Base-by-base conservation (phyloP, 2,797 vertebrate genomes). In the Sciaenops ocellatus region DNA sequence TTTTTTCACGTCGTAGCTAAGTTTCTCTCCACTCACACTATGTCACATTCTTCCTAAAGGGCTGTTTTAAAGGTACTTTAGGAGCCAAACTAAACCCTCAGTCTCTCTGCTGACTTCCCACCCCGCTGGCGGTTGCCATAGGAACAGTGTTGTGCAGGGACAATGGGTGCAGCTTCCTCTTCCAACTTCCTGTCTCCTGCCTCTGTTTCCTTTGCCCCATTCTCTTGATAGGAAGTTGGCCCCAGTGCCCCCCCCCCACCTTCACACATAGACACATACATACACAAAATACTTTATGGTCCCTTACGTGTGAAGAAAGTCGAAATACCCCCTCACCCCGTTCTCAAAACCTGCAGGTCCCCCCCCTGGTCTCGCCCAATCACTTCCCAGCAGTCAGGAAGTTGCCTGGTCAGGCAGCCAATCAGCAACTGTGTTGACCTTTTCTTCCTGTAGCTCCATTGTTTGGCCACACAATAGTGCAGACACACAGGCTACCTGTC, bases 121-220 rank as follows among this genome's bases (percentile, higher is more conserved):
- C 84, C 80, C 86, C 12, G 26, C 87, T 88, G 90, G 88, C 86
- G 91, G 94, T 95, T 94, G 87, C 94, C 82, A 93, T 89, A 85
- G 95, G 64, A 94, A 96, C 92, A 85, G 87, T 95, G 94, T 95
- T 95, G 93, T 94, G 90, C 93, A 93, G 90, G 94, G 93, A 96
- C 95, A 95, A 95, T 95, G 97, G 97, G 97, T 80, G 97, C 94
- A 96, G 96, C 95, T 97, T 97, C 97, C 97, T 97, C 91, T 95
- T 94, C 94, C 94, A 95, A 78, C 94, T 97, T 97, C 97, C 97
- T 95, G 95, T 96, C 96, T 96, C 97, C 96, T 96, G 93, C 93
- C 92, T 95, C 89, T 93, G 93, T 96, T 97, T 97, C 97, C 97
- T 96, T 93, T 94, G 92, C 93, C 93, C 95, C 91, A 94, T 96